A percentile compares a stretch with the other conserved stretches of the same genome.
phyloP scores from a whole-genome alignment of 2,113 vertebrate genomes.

The Rhizomys pruinosus region DNA sequence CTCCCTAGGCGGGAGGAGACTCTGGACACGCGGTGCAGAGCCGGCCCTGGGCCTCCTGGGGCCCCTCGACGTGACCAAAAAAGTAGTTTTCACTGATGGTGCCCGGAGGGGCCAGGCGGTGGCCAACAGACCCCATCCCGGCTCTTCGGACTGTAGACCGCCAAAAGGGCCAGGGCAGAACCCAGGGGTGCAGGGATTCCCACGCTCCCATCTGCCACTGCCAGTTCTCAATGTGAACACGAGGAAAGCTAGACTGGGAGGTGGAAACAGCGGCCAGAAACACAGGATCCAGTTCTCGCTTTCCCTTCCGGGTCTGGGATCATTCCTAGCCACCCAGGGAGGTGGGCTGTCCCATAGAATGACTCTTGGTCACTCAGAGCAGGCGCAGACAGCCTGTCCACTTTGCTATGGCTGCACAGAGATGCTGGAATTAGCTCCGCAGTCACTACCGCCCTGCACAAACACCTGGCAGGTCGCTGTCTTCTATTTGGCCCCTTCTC shows the following conservation, averaged over 20 bases:
- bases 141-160: neutral
- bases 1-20: accelerated
- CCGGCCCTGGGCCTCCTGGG: neutral
- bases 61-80: neutral
- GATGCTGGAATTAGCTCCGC: accelerated
- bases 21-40: neutral
- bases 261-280: no score
- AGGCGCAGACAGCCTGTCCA: neutral
- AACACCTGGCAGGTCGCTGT: neutral
- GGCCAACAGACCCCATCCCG: neutral
- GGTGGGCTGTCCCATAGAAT: neutral
- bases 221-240: neutral
- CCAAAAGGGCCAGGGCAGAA: neutral
- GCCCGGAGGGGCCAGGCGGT: neutral
- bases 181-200: neutral
- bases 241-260: neutral
- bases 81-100: conserved; percentile 10
- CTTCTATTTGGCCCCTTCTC: neutral
- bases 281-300: no score
- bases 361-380: neutral
- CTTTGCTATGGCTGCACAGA: accelerated
- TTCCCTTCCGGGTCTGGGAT: no score
- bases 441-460: no score
- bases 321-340: neutral
- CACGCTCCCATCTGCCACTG: neutral